These are phyloP conservation scores for Xanthorhoe designata DNA, from an alignment of 2,888 invertebrate species.

Conservation along the genomic window DNA sequence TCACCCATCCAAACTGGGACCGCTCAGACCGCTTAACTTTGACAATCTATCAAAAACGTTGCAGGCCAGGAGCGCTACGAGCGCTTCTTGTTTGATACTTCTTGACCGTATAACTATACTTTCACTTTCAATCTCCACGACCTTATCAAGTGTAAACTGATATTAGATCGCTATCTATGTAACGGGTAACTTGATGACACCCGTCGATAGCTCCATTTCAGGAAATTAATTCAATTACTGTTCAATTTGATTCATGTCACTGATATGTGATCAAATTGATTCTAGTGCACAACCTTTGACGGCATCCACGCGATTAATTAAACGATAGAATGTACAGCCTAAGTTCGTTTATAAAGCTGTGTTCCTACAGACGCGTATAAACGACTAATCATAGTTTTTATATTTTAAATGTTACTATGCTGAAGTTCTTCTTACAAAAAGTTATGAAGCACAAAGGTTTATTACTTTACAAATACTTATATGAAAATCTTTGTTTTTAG, in stretches of 20 bases:
- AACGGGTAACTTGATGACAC: neutral
- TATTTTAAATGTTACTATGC: no score
- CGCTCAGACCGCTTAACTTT: no score
- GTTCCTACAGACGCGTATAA: neutral
- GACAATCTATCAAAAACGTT: no score
- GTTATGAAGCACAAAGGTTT: no score
- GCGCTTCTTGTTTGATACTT: no score
- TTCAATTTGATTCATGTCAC: constrained; percentile 16
- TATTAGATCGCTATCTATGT: neutral
- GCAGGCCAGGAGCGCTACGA: no score
- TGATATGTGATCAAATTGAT: constrained; percentile 18
- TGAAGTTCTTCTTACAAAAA: no score
- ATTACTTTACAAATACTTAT: no score
- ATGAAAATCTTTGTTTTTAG: no score
- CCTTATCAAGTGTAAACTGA: constrained; percentile 5
- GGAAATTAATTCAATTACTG: constrained; percentile 27
- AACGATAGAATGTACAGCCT: constrained; percentile 5
- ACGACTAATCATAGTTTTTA: neutral
- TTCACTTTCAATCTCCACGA: neutral
- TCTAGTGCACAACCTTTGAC: constrained; percentile 11
- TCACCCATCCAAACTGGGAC: neutral
- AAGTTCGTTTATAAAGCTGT: neutral
- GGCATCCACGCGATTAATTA: constrained; percentile 13
- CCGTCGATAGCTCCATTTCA: constrained; percentile 1
- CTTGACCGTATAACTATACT: neutral